These are phyloP conservation scores for Listronotus bonariensis DNA, from an alignment of 1,140 invertebrate species.

Conservation along the genomic window DNA sequence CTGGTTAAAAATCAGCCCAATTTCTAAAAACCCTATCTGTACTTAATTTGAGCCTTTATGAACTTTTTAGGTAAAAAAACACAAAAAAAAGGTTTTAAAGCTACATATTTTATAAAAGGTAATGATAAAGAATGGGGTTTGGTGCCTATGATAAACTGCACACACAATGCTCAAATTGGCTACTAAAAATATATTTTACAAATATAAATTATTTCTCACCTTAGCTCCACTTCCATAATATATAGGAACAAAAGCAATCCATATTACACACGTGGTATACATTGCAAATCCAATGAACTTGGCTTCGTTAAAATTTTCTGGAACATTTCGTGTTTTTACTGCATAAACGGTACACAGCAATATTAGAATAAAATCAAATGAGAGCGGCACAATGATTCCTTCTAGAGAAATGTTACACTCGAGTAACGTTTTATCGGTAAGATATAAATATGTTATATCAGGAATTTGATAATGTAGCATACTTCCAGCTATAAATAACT, in stretches of 20 bases:
- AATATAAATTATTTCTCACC: conserved; percentile 50
- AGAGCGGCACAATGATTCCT: conserved; percentile 76
- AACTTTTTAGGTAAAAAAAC: too few species aligned
- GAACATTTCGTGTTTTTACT: conserved; percentile 83
- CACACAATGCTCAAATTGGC: neutral
- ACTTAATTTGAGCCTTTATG: too few species aligned
- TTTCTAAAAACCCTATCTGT: too few species aligned
- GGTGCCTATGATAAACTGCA: conserved; percentile 1
- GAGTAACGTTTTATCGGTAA: conserved; percentile 63
- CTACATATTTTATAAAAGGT: too few species aligned
- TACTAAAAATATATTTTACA: neutral
- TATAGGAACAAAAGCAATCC: conserved; percentile 86
- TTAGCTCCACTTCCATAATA: conserved; percentile 80
- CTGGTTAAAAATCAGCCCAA: too few species aligned
- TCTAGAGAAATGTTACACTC: conserved; percentile 72
- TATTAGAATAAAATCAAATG: conserved; percentile 80
- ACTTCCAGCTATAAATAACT: conserved; percentile 69
- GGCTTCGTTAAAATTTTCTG: conserved; percentile 88
- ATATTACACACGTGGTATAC: conserved; percentile 88
- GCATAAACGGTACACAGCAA: conserved; percentile 83
- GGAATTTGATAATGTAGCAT: conserved; percentile 75
- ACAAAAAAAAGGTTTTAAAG: too few species aligned
- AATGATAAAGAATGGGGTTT: neutral
- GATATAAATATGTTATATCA: conserved; percentile 65
- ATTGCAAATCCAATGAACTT: conserved; percentile 85